These are phyloP conservation scores for Oasisia sp. DNA, from an alignment of 2,888 invertebrate species.

Conservation along the genomic window DNA sequence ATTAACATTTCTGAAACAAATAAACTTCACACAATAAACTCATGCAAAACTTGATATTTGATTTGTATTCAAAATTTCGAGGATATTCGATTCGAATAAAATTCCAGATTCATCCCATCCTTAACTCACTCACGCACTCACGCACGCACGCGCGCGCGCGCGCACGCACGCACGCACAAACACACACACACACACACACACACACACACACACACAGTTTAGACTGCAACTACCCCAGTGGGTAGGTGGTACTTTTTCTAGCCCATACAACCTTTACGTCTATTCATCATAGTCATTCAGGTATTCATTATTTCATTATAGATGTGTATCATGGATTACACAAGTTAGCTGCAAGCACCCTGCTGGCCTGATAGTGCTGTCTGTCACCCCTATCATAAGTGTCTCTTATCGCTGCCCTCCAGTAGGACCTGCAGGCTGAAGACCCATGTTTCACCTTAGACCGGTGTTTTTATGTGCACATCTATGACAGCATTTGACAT, in stretches of 20 bases:
- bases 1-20: no score
- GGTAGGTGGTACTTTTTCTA: not conserved
- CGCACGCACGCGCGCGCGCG: not conserved
- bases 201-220: not conserved
- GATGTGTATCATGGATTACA: not conserved
- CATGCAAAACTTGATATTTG: no score
- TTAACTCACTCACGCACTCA: not conserved
- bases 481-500: slow-evolving; percentile 2
- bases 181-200: not conserved
- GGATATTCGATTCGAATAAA: no score
- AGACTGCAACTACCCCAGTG: not conserved
- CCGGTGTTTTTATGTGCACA: not conserved
- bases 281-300: not conserved
- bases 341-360: not conserved
- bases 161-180: not conserved
- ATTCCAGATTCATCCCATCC: no score
- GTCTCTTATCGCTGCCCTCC: not conserved
- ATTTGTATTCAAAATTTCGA: no score
- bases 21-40: no score
- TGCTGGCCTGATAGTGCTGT: not conserved
- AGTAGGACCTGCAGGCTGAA: not conserved
- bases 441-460: not conserved
- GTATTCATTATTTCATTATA: not conserved
- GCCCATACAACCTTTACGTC: not conserved
- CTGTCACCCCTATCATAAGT: not conserved